Evolutionary conservation across 2,888 invertebrate genomes (phyloP).

Genomic region (Ormia ochracea): DNA sequence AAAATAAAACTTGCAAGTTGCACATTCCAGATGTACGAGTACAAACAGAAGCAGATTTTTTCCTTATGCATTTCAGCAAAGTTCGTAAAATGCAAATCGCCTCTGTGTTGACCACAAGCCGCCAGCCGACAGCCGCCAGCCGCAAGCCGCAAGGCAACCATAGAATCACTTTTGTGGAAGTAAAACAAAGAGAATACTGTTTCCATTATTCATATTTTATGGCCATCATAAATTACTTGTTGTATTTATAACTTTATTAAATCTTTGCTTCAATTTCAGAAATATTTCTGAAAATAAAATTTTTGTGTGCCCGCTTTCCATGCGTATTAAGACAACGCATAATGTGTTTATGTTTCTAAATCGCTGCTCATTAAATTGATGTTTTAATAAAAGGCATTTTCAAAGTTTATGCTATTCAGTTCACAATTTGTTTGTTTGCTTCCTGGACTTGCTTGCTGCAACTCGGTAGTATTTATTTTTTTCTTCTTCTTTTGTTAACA

Average conservation of each 20-base stretch:
- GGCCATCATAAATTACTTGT: constrained; percentile 8
- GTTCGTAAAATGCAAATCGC: constrained; percentile 69
- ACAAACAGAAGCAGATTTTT: neutral
- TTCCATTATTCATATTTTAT: neutral
- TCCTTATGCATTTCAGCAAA: neutral
- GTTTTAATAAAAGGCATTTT: constrained; percentile 41
- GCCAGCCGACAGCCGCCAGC: constrained; percentile 64
- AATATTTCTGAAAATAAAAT: neutral
- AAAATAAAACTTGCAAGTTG: constrained; percentile 39
- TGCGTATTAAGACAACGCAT: neutral
- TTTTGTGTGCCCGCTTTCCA: neutral
- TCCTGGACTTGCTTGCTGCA: neutral
- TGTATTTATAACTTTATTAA: constrained; percentile 40
- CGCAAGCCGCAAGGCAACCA: constrained; percentile 48
- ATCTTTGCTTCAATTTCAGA: neutral
- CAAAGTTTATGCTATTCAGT: constrained; percentile 4
- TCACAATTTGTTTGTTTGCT: neutral
- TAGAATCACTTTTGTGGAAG: neutral
- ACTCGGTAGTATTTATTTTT: neutral
- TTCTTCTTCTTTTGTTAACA: constrained; percentile 1
- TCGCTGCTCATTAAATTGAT: constrained; percentile 38
- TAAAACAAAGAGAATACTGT: neutral
- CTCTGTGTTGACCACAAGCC: constrained; percentile 66
- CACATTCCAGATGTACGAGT: constrained; percentile 29
- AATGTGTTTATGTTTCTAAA: constrained; percentile 30